A percentile compares a stretch with the other conserved stretches of the same genome.
Evolutionary conservation across 2,888 invertebrate species (phyloP).

Genomic region (Thecophora atra): DNA sequence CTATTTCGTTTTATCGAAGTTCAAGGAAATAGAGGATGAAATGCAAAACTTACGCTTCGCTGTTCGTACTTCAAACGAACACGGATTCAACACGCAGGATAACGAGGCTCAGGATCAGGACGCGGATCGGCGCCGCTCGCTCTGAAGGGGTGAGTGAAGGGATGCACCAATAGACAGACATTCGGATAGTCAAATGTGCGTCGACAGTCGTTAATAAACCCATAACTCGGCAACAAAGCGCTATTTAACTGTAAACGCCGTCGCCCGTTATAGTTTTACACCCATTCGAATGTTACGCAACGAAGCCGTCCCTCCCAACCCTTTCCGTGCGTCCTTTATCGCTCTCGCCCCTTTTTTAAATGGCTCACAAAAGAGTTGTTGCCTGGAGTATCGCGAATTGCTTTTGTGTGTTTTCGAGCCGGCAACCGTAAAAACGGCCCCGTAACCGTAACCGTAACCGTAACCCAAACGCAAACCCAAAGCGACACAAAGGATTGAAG

Average conservation of each 20-base stretch:
- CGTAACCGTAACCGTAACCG: conserved; percentile 8
- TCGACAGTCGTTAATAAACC: conserved; percentile 11
- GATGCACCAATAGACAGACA: not conserved
- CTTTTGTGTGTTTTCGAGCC: not conserved
- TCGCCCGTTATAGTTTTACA: conserved; percentile 24
- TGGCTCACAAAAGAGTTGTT: not conserved
- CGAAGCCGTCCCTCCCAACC: not conserved
- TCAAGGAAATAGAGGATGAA: not conserved
- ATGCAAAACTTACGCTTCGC: conserved; percentile 13
- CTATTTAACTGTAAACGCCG: conserved; percentile 1
- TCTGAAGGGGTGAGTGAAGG: not conserved
- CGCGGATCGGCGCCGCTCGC: not conserved
- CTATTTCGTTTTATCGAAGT: conserved; percentile 22
- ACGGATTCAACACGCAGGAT: conserved; percentile 30
- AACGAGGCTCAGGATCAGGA: conserved; percentile 12
- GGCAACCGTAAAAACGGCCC: not conserved
- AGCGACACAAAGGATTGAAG: not conserved
- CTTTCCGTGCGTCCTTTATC: not conserved
- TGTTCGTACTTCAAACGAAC: conserved; percentile 26
- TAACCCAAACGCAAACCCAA: conserved; percentile 1
- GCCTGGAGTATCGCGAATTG: not conserved
- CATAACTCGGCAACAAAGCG: conserved; percentile 12
- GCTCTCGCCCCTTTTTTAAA: not conserved
- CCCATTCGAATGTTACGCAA: conserved; percentile 10
- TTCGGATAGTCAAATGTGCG: not conserved